phyloP scores from a whole-genome alignment of 2,888 invertebrate genomes.

The Cephus nigrinus region DNA sequence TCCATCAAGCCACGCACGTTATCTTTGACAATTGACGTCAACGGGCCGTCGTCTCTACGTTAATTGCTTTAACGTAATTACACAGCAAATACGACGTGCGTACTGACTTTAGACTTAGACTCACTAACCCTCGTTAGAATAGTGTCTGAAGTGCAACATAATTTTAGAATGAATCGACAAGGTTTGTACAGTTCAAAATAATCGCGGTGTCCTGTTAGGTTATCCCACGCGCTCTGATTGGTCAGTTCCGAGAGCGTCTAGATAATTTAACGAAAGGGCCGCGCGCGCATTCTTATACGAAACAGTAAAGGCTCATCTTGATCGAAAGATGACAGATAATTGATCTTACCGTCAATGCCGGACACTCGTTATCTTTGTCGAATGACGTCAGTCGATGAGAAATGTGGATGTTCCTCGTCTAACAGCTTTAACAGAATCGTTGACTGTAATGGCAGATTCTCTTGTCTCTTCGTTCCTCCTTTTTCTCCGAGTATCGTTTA shows the following conservation, averaged over 20 bases:
- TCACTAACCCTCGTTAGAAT: neutral
- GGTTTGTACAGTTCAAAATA: neutral
- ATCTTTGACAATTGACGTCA: slow-evolving; percentile 62
- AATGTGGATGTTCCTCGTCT: neutral
- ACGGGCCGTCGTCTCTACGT: slow-evolving; percentile 36
- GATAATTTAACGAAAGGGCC: neutral
- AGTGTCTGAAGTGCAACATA: neutral
- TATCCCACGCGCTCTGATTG: slow-evolving; percentile 4
- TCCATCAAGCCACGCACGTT: slow-evolving; percentile 34
- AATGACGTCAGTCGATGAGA: slow-evolving; percentile 30
- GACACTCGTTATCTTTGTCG: slow-evolving; percentile 19
- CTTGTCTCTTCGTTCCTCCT: neutral
- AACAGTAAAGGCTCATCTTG: neutral
- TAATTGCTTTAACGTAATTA: slow-evolving; percentile 53
- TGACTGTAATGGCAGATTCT: neutral
- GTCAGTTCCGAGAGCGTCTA: neutral
- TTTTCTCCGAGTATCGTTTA: neutral
- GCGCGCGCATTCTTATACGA: neutral
- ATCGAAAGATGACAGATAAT: slow-evolving; percentile 21
- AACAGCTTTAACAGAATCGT: neutral
- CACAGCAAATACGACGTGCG: slow-evolving; percentile 39
- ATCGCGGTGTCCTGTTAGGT: neutral
- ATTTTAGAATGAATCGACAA: neutral
- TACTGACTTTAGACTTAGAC: neutral
- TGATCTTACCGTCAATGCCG: slow-evolving; percentile 23